Evolutionary conservation across 2,888 invertebrate species (phyloP).

Genomic region (Synanthedon andrenaeformis): DNA sequence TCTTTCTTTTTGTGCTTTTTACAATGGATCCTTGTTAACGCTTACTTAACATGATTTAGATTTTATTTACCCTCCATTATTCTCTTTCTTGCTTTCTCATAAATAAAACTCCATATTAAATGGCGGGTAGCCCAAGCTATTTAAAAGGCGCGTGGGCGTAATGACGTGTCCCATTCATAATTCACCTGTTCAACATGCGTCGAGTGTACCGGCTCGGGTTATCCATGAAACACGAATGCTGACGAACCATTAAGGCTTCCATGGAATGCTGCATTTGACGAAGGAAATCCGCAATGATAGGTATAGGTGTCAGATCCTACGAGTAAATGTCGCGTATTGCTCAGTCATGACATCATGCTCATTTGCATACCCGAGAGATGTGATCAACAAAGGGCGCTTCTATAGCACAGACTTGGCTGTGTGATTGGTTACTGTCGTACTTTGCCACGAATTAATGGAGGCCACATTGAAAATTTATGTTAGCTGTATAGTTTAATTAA

Average conservation of each 20-base stretch:
- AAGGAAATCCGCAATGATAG: conserved; percentile 63
- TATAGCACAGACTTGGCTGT: conserved; percentile 1
- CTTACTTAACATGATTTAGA: no score
- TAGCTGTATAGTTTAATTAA: no score
- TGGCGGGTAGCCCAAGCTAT: not conserved
- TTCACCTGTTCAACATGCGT: conserved; percentile 42
- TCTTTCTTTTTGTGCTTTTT: no score
- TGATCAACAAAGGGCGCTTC: conserved; percentile 20
- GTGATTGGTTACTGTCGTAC: no score
- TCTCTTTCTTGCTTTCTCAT: not conserved
- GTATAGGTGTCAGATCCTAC: conserved; percentile 22
- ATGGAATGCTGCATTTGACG: conserved; percentile 55
- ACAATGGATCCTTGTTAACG: no score
- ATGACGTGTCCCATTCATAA: conserved; percentile 53
- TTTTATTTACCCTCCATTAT: no score
- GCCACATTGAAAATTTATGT: no score
- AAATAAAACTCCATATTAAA: not conserved
- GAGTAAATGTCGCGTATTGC: conserved; percentile 23
- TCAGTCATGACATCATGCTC: conserved; percentile 48
- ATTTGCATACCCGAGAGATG: conserved; percentile 35
- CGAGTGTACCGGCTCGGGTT: conserved; percentile 22
- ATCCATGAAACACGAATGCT: conserved; percentile 36
- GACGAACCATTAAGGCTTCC: conserved; percentile 48
- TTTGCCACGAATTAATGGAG: no score
- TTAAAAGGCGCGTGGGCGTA: conserved; percentile 14